Percentiles rank a stretch among this genome's conserved stretches.
These are phyloP conservation scores for Bungarus multicinctus DNA, from an alignment of 2,113 vertebrate species.

Conservation along the genomic window DNA sequence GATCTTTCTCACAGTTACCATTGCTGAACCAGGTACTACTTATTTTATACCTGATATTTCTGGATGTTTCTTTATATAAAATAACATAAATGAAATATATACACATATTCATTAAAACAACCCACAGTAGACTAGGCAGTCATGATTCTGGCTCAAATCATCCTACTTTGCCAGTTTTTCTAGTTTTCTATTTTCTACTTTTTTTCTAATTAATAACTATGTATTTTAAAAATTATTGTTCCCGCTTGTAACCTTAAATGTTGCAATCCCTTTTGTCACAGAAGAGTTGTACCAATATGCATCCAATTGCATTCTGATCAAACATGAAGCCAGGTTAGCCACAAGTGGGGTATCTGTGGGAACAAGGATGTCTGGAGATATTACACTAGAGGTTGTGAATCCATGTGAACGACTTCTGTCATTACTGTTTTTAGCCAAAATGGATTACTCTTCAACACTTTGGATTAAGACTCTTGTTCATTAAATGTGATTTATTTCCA, in stretches of 20 bases:
- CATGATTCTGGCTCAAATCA: not conserved
- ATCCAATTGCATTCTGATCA: not conserved
- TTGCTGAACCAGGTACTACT: not conserved
- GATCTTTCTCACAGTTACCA: not conserved
- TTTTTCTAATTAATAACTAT: not conserved
- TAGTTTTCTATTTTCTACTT: not conserved
- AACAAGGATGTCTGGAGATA: not conserved
- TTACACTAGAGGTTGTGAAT: not conserved
- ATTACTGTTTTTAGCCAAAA: not conserved
- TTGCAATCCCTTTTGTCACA: not conserved
- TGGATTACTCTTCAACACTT: not conserved
- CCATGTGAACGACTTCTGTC: not conserved
- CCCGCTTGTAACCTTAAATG: not conserved
- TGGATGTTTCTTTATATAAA: not conserved
- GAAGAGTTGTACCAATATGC: not conserved
- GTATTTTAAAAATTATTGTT: not conserved
- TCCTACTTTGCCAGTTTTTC: not conserved
- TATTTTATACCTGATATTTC: not conserved
- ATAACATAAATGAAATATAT: not conserved
- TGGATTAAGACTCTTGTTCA: not conserved
- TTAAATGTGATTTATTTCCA: not conserved
- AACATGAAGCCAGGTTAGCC: not conserved
- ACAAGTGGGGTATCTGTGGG: not conserved
- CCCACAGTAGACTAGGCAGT: not conserved
- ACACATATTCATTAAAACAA: not conserved